Percentiles rank a stretch among this genome's conserved stretches.
Conservation (phyloP, 1,140 invertebrate genomes). For the Lepidurus apus region DNA sequence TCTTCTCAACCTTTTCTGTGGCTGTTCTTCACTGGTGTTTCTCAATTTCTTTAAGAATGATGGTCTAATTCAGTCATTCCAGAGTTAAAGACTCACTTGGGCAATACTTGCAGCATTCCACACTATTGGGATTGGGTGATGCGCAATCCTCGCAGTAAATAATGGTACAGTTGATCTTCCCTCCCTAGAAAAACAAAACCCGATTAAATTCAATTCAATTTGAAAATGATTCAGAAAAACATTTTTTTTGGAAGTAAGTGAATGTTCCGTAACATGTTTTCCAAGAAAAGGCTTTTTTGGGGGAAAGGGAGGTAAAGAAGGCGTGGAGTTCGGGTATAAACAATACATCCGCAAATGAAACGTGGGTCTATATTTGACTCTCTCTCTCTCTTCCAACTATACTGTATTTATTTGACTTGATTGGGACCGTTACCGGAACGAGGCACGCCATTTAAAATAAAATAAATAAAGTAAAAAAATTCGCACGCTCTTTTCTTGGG, state of each 20-base stretch:
- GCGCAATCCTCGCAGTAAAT: conserved; percentile 32
- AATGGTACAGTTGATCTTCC: conserved; percentile 35
- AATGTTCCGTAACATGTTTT: not conserved
- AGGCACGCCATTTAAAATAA: not conserved
- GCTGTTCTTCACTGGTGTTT: not conserved
- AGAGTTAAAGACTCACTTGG: conserved; percentile 27
- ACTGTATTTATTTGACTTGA: conserved; percentile 15
- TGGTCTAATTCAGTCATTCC: not conserved
- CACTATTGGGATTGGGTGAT: conserved; percentile 27
- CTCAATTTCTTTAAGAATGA: not conserved
- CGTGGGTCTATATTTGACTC: too few relatives aligned
- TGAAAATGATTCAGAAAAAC: not conserved
- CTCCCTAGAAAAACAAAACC: conserved; percentile 27
- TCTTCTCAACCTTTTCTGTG: too few relatives aligned
- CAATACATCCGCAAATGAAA: too few relatives aligned
- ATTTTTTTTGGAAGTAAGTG: not conserved
- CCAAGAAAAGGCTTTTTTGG: too few relatives aligned
- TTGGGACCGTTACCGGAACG: not conserved
- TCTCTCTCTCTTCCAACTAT: not conserved
- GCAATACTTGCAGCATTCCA: conserved; percentile 35
- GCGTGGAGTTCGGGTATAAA: too few relatives aligned
- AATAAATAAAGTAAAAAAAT: too few relatives aligned
- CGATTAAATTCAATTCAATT: not conserved
- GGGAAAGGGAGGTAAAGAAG: too few relatives aligned
- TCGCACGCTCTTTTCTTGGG: too few relatives aligned